Base-by-base conservation (phyloP, 2,797 vertebrate species). In the Epinephelus malabaricus region DNA sequence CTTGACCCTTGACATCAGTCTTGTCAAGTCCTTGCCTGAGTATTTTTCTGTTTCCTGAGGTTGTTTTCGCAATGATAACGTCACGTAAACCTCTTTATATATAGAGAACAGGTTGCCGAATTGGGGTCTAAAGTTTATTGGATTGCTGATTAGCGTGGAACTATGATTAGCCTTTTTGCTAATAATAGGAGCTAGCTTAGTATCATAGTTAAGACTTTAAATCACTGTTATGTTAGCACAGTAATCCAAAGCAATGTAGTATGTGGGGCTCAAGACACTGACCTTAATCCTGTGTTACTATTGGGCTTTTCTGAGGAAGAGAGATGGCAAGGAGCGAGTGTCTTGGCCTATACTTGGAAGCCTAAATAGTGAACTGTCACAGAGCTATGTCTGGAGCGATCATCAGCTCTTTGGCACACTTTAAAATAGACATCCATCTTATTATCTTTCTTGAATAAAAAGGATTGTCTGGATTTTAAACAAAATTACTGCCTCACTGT, bases 241-340 rank as follows among this genome's bases (percentile, higher is more conserved):
- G 84, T 95, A 95, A 96, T 95, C 94, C 89, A 90, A 69, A 88
- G 87, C 81, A 90, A 87, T 89, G 89, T 88, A 87, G 89, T 90
- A 90, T 88, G 63, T 81, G 79, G 83, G 84, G 81, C 88, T 91
- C 58, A 86, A 92, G 88, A 87, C 88, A 51, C 78, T 95, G 94
- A 95, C 94, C 95, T 94, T 93, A 95, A 95, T 95, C 94, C 92
- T 46, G 71, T 85, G 80, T 82, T 86, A 77, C 86, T 88, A 88
- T 87, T 87, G 76, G 76, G 73, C 79, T 86, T 90, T 86, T 90
- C 86, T 76, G 72, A 88, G 80, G 62, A 92, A 69, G 68, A 71
- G 78, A 81, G 72, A 70, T 56, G 74, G 21, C 13, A 55, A 85
- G 65, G 54, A 5, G 50, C 62, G 1, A 15, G 64, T 54, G 73